Evolutionary conservation across 2,113 vertebrate genomes (phyloP), one percentile per base, ranked within the genome.

Genomic region (Triplophysa siluroides): DNA sequence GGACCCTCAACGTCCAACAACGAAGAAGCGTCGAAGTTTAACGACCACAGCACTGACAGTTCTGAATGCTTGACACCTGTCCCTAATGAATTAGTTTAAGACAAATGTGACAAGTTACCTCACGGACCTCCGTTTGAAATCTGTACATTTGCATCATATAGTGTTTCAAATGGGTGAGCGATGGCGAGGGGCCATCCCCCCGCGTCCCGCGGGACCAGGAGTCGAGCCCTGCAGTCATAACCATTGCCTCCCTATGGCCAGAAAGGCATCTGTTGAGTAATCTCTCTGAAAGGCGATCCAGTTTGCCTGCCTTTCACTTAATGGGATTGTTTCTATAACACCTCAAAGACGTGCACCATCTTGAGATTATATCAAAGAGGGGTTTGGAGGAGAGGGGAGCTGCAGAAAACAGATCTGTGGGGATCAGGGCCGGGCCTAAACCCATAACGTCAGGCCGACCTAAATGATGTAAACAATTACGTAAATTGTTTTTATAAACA

Each of bases 271-370:
- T 90, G 87, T 84, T 88, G 83, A 84, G 85, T 90, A 90, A 92
- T 92, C 84, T 88, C 78, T 87, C 86, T 91, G 88, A 92, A 81
- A 92, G 90, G 85, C 82, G 81, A 85, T 86, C 78, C 79, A 70
- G 26, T 77, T 83, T 69, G 83, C 82, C 82, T 58, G 45, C 66
- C 75, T 43, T 62, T 85, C 84, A 56, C 85, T 82, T 91, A 91
- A 91, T 86, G 87, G 79, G 88, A 90, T 85, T 84, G 81, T 88
- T 88, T 90, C 74, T 86, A 76, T 85, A 83, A 89, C 88, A 78
- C 85, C 85, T 88, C 81, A 74, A 80, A 84, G 88, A 85, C 80
- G 83, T 80, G 18, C 81, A 77, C 78, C 83, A 82, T 85, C 80
- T 81, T 80, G 78, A 83, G 79, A 90, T 88, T 77, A 86, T 78